A percentile compares a stretch with the other conserved stretches of the same genome.
Evolutionary conservation across 1,140 invertebrate genomes (phyloP).

Genomic region (Mya arenaria): DNA sequence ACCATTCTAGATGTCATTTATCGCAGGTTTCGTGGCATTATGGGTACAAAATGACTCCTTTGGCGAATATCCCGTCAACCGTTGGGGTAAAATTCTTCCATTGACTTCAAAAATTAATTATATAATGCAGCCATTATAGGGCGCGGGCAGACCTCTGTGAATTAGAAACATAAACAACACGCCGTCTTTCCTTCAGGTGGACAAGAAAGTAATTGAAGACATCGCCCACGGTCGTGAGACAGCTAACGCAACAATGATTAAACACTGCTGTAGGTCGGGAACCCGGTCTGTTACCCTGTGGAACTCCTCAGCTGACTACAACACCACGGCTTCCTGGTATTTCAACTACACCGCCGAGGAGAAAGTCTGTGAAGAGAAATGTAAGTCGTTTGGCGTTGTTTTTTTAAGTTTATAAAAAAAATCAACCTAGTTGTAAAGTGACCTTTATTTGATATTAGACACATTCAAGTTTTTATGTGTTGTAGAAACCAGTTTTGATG

Average conservation of each 20-base stretch:
- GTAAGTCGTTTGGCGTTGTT: too few relatives aligned
- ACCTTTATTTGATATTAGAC: not conserved
- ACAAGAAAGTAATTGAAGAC: constrained; percentile 51
- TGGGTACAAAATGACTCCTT: too few relatives aligned
- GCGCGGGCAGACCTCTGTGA: too few relatives aligned
- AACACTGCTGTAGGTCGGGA: constrained; percentile 23
- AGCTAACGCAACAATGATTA: constrained; percentile 48
- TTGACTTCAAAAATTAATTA: not conserved
- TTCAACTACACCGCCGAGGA: not conserved
- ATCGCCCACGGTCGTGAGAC: constrained; percentile 48
- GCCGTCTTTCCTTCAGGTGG: constrained; percentile 44
- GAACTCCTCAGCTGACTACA: constrained; percentile 14
- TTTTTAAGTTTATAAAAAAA: too few relatives aligned
- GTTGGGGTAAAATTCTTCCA: too few relatives aligned
- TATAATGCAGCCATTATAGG: too few relatives aligned
- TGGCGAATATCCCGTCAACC: too few relatives aligned
- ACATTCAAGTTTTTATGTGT: not conserved
- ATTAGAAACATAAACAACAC: not conserved
- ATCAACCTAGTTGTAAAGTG: too few relatives aligned
- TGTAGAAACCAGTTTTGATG: not conserved
- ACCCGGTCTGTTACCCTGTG: not conserved
- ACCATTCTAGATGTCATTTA: too few relatives aligned
- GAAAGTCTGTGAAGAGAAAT: constrained; percentile 12
- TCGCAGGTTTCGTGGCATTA: too few relatives aligned
- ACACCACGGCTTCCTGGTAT: not conserved